Base-by-base conservation (phyloP, 2,888 invertebrate genomes). In the Drosophila aldrichi region DNA sequence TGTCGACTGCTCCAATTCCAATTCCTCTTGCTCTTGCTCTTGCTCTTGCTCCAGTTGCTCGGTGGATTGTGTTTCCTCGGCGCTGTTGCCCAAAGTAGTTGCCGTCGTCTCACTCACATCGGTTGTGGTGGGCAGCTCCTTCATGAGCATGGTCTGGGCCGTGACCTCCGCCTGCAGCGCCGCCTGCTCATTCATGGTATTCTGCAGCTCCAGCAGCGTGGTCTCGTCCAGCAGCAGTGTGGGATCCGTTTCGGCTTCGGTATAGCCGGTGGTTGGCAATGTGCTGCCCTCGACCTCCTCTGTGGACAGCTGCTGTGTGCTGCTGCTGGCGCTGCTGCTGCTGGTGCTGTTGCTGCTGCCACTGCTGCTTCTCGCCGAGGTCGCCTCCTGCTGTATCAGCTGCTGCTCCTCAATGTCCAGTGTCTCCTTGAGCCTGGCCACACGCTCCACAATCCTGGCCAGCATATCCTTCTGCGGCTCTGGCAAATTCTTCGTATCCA, bases 391-490 rank as follows among this genome's bases (percentile, higher is more conserved):
- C 7, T 76, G 79, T 49, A 72, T 79, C 2, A 90, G 67, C 51
- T 91, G 86, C 60, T 82, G 80, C 52, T 90, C 90, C 38, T 88
- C 88, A 40, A 91, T 91, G 43, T 92, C 92, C 57, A 93, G 71
- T 1, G 93, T 90, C 48, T 93, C 92, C 74, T 93, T 93, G 0
- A 93, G 81, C 2, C 93, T 85, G 3, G 93, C 93, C 66, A 93
- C 93, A 44, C 93, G 89, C 59, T 93, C 93, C 38, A 93, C 93
- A 46, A 93, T 93, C n/a, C 91, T 79, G 59, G 92, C 92, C 52
- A 93, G 74, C 89, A 93, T 92, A 65, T 92, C 91, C 90, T 92
- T 93, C 68, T 93, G 93, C 34, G 92, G 92, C 64, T 92, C 92
- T 1, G 92, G 92, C 49, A 93, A 70, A 70, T 93, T 92, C 78